Evolutionary conservation across 2,113 vertebrate species (phyloP).

Genomic region (Lasiurus borealis): DNA sequence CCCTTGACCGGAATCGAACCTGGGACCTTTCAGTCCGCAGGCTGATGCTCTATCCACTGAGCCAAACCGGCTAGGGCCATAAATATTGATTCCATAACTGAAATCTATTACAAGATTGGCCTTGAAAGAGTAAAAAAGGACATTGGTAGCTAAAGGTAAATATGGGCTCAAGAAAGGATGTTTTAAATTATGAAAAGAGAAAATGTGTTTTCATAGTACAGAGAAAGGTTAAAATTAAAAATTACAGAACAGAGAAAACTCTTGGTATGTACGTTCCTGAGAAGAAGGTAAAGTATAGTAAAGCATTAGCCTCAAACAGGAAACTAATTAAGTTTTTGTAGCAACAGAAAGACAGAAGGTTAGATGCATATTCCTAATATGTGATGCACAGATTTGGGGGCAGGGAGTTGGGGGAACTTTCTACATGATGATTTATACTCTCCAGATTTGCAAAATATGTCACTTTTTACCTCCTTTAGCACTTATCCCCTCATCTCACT

Average conservation of each 20-base stretch:
- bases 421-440: neutral
- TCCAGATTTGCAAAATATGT: neutral
- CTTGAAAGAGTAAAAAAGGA: neutral
- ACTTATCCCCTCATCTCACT: neutral
- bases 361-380: neutral
- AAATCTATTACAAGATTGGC: neutral
- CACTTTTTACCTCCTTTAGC: neutral
- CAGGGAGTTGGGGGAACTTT: neutral
- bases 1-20: too few relatives aligned
- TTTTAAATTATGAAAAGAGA: constrained; percentile 21
- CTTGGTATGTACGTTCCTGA: neutral
- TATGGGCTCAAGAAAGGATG: neutral
- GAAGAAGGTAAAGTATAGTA: neutral
- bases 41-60: too few relatives aligned
- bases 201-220: neutral
- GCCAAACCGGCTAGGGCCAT: too few relatives aligned
- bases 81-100: neutral
- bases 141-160: constrained; percentile 11
- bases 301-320: neutral
- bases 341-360: neutral
- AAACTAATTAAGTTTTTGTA: neutral
- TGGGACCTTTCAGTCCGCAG: too few relatives aligned
- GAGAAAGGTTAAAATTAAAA: neutral
- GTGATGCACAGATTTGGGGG: neutral
- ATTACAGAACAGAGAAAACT: neutral